Base-by-base conservation (phyloP, 2,797 vertebrate species). In the Hippopotamyrus pictus region DNA sequence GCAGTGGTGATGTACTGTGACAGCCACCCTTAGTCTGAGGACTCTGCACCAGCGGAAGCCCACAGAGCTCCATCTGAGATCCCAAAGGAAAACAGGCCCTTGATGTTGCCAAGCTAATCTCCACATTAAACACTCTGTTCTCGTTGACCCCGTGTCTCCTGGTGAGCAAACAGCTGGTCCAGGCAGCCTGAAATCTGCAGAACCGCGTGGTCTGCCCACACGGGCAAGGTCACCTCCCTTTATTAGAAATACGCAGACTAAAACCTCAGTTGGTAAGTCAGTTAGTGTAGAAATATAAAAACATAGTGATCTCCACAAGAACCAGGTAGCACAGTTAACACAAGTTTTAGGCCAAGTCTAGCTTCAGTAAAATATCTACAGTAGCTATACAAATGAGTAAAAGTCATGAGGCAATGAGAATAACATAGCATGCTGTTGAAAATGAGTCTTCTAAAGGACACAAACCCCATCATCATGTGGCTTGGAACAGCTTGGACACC, bases 181-280 rank as follows among this genome's bases (percentile, higher is more conserved):
- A 95, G 93, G 97, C 96, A 25, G 96, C 1, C 95, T 99, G 0
- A 98, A 98, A n/a, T 53, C 6, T 17, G 48, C 46, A 53, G 84
- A 19, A 50, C 48, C 19, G 25, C 22, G 57, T 19, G 48, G 51
- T 53, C 25, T 33, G 22, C 2, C 25, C 14, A 33, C 25, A 53
- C 50, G 22, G 46, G 48, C 84, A 86, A 86, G 48, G 84, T 53
- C 22, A 86, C 84, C 51, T 86, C 29, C 14, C 25, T 86, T 83
- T 48, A 48, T 44, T 86, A 86, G 5, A 12, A 33, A 54, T 53
- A 17, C 9, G 1, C 17, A 33, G 51, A 25, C 79, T n/a, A 48
- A 48, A 83, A 3, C 44, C n/a, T 83, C 3, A 83, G 54, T 22
- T 57, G 0, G 54, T 57, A 57, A 57, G 54, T n/a, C 54, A 7